Conservation (phyloP, 2,888 invertebrate genomes). For the Metallyticus violacea region DNA sequence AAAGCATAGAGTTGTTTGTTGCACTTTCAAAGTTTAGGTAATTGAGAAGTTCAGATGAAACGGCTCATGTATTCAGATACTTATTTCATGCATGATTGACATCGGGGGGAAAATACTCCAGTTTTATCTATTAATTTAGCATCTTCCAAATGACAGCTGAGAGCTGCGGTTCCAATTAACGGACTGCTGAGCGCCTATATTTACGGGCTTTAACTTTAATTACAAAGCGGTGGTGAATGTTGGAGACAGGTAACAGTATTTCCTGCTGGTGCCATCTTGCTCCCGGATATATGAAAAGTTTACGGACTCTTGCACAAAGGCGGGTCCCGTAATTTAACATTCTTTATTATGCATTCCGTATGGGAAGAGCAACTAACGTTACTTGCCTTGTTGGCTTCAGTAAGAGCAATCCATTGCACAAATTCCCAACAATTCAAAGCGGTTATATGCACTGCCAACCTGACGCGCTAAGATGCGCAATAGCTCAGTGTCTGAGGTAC, state of each 20-base stretch:
- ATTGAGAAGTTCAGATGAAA: no score
- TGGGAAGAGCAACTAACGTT: background rate
- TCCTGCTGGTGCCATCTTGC: background rate
- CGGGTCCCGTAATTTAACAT: background rate
- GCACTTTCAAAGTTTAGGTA: no score
- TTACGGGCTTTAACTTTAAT: background rate
- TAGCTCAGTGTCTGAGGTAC: no score
- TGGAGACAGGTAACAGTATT: background rate
- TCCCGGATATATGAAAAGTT: background rate
- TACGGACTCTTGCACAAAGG: background rate
- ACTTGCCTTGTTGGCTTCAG: background rate
- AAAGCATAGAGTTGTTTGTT: no score
- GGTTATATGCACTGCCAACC: background rate
- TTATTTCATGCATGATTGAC: no score
- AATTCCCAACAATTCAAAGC: background rate
- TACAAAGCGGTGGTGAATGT: background rate
- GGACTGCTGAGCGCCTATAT: background rate
- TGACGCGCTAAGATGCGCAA: background rate
- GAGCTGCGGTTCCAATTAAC: background rate
- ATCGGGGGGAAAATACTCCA: no score
- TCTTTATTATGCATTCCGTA: background rate
- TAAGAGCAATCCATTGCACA: background rate
- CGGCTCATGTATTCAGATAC: no score
- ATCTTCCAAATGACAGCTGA: no score
- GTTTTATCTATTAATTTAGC: no score